These are phyloP conservation scores for Steinernema scapterisci DNA, from an alignment of 2,888 invertebrate genomes.

Conservation along the genomic window DNA sequence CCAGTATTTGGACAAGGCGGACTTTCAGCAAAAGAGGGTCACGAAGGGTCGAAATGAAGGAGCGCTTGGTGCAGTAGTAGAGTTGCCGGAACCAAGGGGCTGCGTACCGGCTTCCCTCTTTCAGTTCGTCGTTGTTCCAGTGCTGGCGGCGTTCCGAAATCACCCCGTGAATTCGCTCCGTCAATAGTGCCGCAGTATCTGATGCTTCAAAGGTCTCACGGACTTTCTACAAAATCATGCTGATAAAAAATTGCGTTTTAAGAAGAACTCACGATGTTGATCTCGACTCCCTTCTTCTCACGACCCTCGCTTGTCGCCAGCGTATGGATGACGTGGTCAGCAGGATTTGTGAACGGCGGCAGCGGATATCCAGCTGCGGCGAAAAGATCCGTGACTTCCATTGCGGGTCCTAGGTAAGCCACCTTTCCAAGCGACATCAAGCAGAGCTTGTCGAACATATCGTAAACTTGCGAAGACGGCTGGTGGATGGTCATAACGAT, in stretches of 20 bases:
- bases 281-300: neutral
- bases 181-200: neutral
- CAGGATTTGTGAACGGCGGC: slow-evolving; percentile 53
- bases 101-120: slow-evolving; percentile 73
- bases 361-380: slow-evolving; percentile 45
- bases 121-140: neutral
- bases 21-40: slow-evolving; percentile 88
- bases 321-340: slow-evolving; percentile 67
- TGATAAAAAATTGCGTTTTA: neutral
- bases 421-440: slow-evolving; percentile 32
- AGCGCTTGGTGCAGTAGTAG: slow-evolving; percentile 84
- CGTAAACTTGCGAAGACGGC: slow-evolving; percentile 85
- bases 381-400: slow-evolving; percentile 33
- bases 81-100: slow-evolving; percentile 87
- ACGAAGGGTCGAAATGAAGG: slow-evolving; percentile 85
- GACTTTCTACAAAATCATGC: neutral
- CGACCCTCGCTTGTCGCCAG: slow-evolving; percentile 38
- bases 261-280: neutral
- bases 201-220: slow-evolving; percentile 22
- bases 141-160: neutral
- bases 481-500: slow-evolving; percentile 91
- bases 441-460: slow-evolving; percentile 78
- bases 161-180: neutral
- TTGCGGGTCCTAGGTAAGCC: slow-evolving; percentile 33
- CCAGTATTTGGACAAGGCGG: slow-evolving; percentile 83